Percentiles rank a stretch among this genome's conserved stretches.
These are phyloP conservation scores for Lycopodina hypogea DNA, from an alignment of 37 sponge, comb jelly and placozoan genomes.

Conservation along the genomic window DNA sequence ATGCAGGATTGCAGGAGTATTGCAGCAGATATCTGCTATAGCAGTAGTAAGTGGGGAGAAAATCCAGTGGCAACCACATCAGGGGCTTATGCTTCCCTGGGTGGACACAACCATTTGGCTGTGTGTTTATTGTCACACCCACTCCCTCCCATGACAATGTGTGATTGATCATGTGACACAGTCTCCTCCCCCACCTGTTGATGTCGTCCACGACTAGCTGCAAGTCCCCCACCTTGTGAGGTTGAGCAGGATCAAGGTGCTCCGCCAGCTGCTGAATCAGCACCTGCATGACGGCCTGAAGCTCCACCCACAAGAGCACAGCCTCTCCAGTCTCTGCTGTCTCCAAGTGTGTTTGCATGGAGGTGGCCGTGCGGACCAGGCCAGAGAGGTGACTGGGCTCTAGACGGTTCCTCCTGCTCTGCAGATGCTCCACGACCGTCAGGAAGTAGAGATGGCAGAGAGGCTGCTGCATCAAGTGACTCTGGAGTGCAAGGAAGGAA, in stretches of 20 bases:
- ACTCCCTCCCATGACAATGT: no score
- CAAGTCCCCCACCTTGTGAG: not conserved
- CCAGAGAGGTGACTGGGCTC: slow-evolving; percentile 2
- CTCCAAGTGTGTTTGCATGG: not conserved
- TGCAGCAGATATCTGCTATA: no score
- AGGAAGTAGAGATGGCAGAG: slow-evolving; percentile 82
- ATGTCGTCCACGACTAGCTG: slow-evolving; percentile 7
- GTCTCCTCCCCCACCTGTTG: slow-evolving; percentile 12
- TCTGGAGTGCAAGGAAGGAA: no score
- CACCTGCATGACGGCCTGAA: slow-evolving; percentile 80
- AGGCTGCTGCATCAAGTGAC: slow-evolving; percentile 70
- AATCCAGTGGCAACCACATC: no score
- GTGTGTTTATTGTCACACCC: no score
- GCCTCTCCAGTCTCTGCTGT: slow-evolving; percentile 14
- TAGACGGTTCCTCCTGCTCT: slow-evolving; percentile 5
- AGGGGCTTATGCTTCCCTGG: no score
- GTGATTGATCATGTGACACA: no score
- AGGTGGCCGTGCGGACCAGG: slow-evolving; percentile 7
- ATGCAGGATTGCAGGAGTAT: no score
- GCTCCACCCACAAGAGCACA: slow-evolving; percentile 66
- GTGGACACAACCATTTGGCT: no score
- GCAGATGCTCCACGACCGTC: slow-evolving; percentile 68
- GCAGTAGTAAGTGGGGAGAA: no score
- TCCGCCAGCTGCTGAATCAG: slow-evolving; percentile 37
- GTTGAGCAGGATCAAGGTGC: slow-evolving; percentile 28